Evolutionary conservation across 1,140 invertebrate species (phyloP).

Genomic region (Hormaphis cornu): DNA sequence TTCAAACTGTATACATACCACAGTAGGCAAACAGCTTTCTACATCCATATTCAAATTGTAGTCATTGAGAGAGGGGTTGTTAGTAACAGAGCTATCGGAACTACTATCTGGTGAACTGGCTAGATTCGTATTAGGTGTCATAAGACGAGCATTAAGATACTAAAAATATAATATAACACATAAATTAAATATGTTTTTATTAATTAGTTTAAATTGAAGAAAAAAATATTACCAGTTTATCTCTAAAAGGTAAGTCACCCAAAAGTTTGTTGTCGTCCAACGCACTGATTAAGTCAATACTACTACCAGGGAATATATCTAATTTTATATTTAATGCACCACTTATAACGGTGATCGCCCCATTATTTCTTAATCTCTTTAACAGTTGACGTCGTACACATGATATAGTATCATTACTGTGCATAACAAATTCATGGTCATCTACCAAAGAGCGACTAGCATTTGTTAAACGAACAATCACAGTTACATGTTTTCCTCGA

Average conservation of each 20-base stretch:
- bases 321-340: not conserved
- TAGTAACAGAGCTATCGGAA: constrained; percentile 67
- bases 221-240: constrained; percentile 69
- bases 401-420: constrained; percentile 86
- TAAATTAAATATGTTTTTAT: no score
- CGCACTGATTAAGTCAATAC: constrained; percentile 1
- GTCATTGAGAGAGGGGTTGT: constrained; percentile 38
- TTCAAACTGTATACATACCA: constrained; percentile 56
- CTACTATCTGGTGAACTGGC: constrained; percentile 79
- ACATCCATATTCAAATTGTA: constrained; percentile 69
- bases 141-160: constrained; percentile 77
- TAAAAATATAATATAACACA: constrained; percentile 41
- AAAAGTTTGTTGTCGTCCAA: constrained; percentile 43
- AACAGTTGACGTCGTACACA: constrained; percentile 46
- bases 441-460: constrained; percentile 74
- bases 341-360: constrained; percentile 1
- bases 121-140: constrained; percentile 68
- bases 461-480: constrained; percentile 82
- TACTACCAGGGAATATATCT: constrained; percentile 20
- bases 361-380: constrained; percentile 8
- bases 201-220: constrained; percentile 1
- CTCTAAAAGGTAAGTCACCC: constrained; percentile 73
- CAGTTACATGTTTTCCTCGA: constrained; percentile 77
- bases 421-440: constrained; percentile 85
- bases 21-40: constrained; percentile 81